A percentile compares a stretch with the other conserved stretches of the same genome.
Evolutionary conservation across 2,113 vertebrate species (phyloP).

Genomic region (Oncorhynchus masou): DNA sequence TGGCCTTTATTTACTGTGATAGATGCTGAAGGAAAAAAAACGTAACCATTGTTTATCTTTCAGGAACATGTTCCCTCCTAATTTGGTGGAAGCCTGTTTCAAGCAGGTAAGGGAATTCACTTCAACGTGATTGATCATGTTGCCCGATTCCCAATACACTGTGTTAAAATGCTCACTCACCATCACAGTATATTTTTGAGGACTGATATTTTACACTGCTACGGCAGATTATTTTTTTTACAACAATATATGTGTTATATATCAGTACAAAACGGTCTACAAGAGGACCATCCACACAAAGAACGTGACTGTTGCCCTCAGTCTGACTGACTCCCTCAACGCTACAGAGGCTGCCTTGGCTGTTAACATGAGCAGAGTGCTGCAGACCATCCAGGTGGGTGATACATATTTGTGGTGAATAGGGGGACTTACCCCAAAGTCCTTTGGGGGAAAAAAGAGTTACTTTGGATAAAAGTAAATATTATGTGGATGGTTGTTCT

Average conservation of each 20-base stretch:
- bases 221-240: neutral
- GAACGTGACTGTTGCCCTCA: conserved; percentile 64
- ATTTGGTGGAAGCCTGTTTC: conserved; percentile 96
- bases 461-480: neutral
- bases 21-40: neutral
- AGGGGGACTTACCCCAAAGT: too few species aligned
- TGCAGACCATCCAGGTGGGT: conserved; percentile 73
- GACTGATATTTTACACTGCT: neutral
- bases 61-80: conserved; percentile 98
- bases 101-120: conserved; percentile 83
- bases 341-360: conserved; percentile 59
- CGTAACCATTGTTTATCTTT: conserved; percentile 26
- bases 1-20: conserved; percentile 4
- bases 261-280: conserved; percentile 89
- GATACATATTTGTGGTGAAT: neutral
- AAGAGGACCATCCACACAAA: conserved; percentile 83
- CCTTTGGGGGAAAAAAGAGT: too few species aligned
- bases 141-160: too few species aligned
- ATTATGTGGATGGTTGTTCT: neutral
- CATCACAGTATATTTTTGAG: neutral
- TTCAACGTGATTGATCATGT: too few species aligned
- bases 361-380: conserved; percentile 78
- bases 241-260: conserved; percentile 30
- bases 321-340: conserved; percentile 60
- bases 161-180: neutral